Evolutionary conservation across 2,797 vertebrate species (phyloP).

Genomic region (Dicrostonyx torquatus): DNA sequence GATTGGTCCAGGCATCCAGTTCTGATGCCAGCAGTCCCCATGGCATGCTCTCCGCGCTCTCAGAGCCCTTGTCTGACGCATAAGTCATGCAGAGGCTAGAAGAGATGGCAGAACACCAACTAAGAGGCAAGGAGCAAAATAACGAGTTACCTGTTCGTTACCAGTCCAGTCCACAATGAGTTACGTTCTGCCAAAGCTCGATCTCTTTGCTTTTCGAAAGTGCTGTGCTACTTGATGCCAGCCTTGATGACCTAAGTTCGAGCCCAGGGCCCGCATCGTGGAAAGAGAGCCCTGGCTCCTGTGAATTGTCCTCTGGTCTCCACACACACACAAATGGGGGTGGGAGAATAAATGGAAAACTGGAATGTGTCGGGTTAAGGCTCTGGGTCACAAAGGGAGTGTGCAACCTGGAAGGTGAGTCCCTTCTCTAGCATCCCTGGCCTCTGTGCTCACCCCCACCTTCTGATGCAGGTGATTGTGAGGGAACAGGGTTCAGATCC

Average conservation of each 20-base stretch:
- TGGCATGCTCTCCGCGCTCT: background rate
- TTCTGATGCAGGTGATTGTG: accelerated
- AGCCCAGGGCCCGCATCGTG: background rate
- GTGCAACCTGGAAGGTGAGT: background rate
- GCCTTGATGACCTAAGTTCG: background rate
- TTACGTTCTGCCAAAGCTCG: background rate
- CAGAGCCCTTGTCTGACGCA: conserved; percentile 19
- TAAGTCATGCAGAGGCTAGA: conserved; percentile 30
- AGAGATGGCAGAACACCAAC: conserved; percentile 67
- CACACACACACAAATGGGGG: background rate
- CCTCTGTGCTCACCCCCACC: background rate
- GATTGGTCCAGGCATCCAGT: background rate
- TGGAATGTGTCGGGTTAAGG: background rate
- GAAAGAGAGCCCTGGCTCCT: background rate
- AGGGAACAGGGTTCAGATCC: background rate
- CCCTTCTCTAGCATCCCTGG: background rate
- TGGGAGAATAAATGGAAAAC: background rate
- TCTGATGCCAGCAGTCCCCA: background rate
- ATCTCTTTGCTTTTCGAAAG: conserved; percentile 35
- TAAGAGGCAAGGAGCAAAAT: conserved; percentile 72
- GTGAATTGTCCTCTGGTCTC: background rate
- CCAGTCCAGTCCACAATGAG: conserved; percentile 32
- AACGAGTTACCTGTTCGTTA: conserved; percentile 71
- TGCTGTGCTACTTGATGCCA: background rate
- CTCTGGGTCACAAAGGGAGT: background rate